These are phyloP conservation scores for Rhopalosiphum padi DNA, from an alignment of 1,140 invertebrate genomes.

Conservation along the genomic window DNA sequence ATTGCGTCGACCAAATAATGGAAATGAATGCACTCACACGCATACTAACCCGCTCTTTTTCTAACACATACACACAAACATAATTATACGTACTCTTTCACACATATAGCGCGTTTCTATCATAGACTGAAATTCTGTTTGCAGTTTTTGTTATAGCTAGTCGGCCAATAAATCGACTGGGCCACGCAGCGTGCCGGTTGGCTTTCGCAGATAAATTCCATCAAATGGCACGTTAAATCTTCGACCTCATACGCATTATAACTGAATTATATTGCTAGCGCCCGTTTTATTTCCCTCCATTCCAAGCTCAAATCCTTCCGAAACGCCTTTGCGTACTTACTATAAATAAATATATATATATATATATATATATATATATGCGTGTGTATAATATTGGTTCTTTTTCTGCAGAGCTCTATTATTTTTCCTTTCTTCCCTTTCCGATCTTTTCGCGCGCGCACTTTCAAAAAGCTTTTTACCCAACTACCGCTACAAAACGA, in stretches of 20 bases:
- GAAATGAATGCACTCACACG: neutral
- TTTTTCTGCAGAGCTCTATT: slow-evolving; percentile 11
- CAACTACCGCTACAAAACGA: neutral
- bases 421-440: slow-evolving; percentile 23
- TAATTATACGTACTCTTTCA: neutral
- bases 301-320: slow-evolving; percentile 39
- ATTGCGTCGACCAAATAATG: neutral
- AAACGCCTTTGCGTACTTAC: slow-evolving; percentile 25
- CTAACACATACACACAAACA: neutral
- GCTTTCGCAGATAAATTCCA: slow-evolving; percentile 40
- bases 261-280: slow-evolving; percentile 44
- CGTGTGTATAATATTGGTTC: neutral
- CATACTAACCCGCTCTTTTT: neutral
- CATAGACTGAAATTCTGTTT: neutral
- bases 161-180: slow-evolving; percentile 36
- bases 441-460: neutral
- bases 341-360: slow-evolving; percentile 22
- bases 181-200: neutral
- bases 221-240: slow-evolving; percentile 52
- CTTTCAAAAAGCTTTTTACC: slow-evolving; percentile 28
- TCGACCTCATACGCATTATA: slow-evolving; percentile 51
- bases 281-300: slow-evolving; percentile 47
- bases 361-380: neutral
- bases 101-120: neutral
- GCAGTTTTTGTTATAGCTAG: neutral